Conservation (phyloP, 2,113 vertebrate species). For the Dicrurus megarhynchus region DNA sequence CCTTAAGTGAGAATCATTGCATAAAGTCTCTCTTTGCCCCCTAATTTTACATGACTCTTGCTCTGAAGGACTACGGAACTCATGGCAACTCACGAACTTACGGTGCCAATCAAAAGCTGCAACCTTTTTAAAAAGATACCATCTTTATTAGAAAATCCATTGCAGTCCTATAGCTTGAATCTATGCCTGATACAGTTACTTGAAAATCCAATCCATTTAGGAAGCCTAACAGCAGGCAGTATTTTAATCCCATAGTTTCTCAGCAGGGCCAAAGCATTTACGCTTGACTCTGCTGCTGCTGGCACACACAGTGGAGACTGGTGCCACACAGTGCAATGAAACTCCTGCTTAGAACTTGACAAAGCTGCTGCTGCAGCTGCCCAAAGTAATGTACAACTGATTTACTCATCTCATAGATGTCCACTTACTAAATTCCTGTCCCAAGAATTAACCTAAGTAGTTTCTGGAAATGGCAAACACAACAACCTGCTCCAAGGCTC, state of each 20-base stretch:
- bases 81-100: not conserved
- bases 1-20: fast-evolving
- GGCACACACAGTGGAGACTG: not conserved
- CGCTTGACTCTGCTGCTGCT: not conserved
- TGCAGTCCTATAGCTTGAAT: not conserved
- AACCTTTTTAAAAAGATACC: not conserved
- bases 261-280: not conserved
- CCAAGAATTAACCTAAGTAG: not conserved
- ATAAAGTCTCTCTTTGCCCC: not conserved
- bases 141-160: not conserved
- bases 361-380: not conserved
- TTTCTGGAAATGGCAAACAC: not conserved
- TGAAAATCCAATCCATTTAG: not conserved
- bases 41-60: fast-evolving
- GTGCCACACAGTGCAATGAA: not conserved
- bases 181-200: not conserved
- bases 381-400: not conserved
- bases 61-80: not conserved
- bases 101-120: not conserved
- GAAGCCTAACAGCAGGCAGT: not conserved
- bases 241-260: not conserved
- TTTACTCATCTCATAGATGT: not conserved
- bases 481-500: not conserved
- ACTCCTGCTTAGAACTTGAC: not conserved
- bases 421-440: not conserved